Evolutionary conservation across 2,113 vertebrate genomes (phyloP).

Genomic region (Potamarius usumacintae): DNA sequence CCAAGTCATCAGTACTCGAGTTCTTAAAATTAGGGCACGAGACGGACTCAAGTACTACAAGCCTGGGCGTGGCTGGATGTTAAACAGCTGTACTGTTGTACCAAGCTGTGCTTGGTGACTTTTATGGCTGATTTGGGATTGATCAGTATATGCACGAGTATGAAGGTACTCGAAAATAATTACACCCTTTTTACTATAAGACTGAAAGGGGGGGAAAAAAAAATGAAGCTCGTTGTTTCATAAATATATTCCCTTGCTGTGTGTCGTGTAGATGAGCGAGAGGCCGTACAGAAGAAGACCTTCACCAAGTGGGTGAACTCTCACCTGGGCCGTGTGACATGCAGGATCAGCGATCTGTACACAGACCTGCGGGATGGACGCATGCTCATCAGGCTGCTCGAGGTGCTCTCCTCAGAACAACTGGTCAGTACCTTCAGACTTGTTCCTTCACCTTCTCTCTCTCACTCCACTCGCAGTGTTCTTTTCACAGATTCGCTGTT

Average conservation of each 20-base stretch:
- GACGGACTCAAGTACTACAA: too few species aligned
- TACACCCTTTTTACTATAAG: too few species aligned
- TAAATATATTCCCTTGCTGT: neutral
- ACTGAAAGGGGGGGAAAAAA: too few species aligned
- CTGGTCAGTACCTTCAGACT: constrained; percentile 76
- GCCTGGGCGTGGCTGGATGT: neutral
- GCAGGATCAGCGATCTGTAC: constrained; percentile 89
- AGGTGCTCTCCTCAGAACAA: constrained; percentile 90
- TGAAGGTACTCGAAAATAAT: neutral
- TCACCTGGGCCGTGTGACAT: constrained; percentile 86
- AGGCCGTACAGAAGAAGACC: constrained; percentile 94
- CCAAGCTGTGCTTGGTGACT: neutral
- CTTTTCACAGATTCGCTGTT: neutral
- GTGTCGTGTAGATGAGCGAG: constrained; percentile 81
- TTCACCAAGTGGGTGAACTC: constrained; percentile 97
- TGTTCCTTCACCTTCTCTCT: neutral
- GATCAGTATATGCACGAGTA: neutral
- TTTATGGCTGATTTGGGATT: too few species aligned
- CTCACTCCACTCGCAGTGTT: neutral
- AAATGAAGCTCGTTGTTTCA: neutral
- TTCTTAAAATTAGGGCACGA: too few species aligned
- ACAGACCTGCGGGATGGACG: constrained; percentile 89
- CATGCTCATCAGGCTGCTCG: constrained; percentile 87
- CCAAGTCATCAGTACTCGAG: too few species aligned
- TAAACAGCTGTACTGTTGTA: neutral